Evolutionary conservation across 2,113 vertebrate genomes (phyloP).

Genomic region (Axis porcinus): DNA sequence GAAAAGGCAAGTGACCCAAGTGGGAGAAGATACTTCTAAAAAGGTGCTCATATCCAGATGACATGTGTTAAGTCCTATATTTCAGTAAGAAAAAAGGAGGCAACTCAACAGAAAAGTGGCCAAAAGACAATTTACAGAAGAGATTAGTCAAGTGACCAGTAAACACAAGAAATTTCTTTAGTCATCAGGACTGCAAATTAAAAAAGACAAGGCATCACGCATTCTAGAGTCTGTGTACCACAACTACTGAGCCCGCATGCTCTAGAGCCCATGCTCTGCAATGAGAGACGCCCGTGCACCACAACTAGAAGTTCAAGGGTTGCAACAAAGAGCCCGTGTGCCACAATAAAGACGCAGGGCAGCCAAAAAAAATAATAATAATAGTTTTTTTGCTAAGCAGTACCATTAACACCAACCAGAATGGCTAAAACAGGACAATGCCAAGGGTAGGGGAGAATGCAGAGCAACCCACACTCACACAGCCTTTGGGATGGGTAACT

Average conservation of each 20-base stretch:
- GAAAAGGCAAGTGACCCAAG: background rate
- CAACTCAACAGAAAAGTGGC: background rate
- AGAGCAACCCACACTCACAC: background rate
- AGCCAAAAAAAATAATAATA: background rate
- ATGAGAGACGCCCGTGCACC: rapidly evolving
- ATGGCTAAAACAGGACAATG: background rate
- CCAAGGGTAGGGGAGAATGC: background rate
- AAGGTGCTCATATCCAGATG: background rate
- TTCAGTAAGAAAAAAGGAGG: background rate
- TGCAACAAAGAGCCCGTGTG: background rate
- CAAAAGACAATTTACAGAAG: background rate
- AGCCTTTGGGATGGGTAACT: background rate
- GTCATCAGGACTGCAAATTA: background rate
- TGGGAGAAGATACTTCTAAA: background rate
- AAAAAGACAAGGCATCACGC: rapidly evolving
- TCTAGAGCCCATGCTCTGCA: background rate
- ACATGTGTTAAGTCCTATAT: background rate
- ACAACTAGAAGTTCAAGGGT: background rate
- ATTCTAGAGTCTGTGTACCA: background rate
- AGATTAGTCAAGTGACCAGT: background rate
- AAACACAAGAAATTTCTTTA: background rate
- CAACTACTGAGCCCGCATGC: background rate
- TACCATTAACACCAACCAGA: background rate
- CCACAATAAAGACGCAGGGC: background rate
- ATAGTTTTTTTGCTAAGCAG: background rate